These are phyloP conservation scores for pig (Sus scrofa) DNA, from an alignment of 2,113 vertebrate genomes.

Conservation along the genomic window T2T-Sscrofa CM000829.6:31412001-31412500, in stretches of 20 bases:
- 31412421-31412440: neutral
- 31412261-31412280: neutral
- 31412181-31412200: accelerated
- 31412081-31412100: neutral
- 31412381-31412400: neutral
- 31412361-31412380: neutral
- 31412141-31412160: neutral
- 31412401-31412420: neutral
- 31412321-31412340: neutral
- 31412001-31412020: neutral
- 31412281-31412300: neutral
- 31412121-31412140: neutral
- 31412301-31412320: neutral
- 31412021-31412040: neutral
- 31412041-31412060: neutral
- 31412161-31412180: neutral
- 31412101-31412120: neutral
- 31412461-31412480: neutral
- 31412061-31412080: neutral
- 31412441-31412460: neutral
- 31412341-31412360: neutral
- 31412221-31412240: neutral
- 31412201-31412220: neutral
- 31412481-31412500: neutral
- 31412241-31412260: neutral